Evolutionary conservation across 2,113 vertebrate species (phyloP).

Genomic region (Polyodon spathula): DNA sequence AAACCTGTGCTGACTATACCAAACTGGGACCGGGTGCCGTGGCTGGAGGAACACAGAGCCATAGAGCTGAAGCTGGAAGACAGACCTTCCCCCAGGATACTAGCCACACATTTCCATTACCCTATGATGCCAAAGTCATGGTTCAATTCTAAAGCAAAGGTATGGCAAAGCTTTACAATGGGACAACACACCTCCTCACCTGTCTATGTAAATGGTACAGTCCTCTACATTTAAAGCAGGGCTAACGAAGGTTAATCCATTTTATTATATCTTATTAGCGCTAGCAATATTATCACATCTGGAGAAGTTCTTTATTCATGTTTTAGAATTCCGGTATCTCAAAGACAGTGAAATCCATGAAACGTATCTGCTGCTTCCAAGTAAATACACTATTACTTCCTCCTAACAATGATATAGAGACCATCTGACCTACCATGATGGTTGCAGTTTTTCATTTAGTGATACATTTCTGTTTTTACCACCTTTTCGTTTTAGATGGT

Average conservation of each 20-base stretch:
- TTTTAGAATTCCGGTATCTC: no score
- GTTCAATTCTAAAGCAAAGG: constrained; percentile 51
- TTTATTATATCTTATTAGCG: no score
- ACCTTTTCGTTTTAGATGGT: constrained; percentile 41
- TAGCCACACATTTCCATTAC: constrained; percentile 45
- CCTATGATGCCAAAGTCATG: constrained; percentile 51
- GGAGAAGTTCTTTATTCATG: no score
- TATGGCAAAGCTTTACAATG: constrained; percentile 16
- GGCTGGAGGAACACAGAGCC: constrained; percentile 42
- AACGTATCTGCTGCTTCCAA: no score
- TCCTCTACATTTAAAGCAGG: no score
- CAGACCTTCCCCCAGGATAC: constrained; percentile 45
- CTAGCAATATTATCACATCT: no score
- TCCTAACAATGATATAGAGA: no score
- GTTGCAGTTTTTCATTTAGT: neutral
- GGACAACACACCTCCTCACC: neutral
- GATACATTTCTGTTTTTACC: neutral
- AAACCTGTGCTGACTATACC: constrained; percentile 39
- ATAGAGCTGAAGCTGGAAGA: constrained; percentile 35
- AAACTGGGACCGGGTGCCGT: constrained; percentile 57
- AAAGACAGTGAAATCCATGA: no score
- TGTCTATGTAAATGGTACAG: no score
- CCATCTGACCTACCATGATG: no score
- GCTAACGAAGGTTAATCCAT: no score
- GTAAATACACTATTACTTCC: no score